phyloP scores from a whole-genome alignment of 1,140 invertebrate species.

The Drosophila orosa region DNA sequence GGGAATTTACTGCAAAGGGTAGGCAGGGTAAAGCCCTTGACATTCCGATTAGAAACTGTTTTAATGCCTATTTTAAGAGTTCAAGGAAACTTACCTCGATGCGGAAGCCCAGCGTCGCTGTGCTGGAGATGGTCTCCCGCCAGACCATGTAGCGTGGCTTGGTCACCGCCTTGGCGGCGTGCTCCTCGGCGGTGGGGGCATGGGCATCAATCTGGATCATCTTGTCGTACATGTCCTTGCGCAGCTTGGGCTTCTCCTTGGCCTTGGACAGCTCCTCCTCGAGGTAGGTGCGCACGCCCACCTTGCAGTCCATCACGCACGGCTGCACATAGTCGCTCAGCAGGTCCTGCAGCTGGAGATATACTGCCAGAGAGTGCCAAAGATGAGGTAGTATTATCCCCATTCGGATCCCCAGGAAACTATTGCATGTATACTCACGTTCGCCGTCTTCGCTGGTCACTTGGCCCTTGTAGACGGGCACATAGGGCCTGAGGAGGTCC shows the following conservation, averaged over 20 bases:
- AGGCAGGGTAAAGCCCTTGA: background rate
- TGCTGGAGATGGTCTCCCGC: constrained; percentile 98
- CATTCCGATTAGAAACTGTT: background rate
- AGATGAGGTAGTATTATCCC: constrained; percentile 3
- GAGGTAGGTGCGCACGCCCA: constrained; percentile 96
- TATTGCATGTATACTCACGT: constrained; percentile 86
- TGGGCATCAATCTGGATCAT: constrained; percentile 97
- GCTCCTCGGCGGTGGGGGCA: constrained; percentile 96
- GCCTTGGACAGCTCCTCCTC: constrained; percentile 97
- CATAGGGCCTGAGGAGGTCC: constrained; percentile 93
- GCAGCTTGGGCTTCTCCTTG: constrained; percentile 96
- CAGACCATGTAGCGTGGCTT: constrained; percentile 99
- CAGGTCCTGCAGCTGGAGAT: constrained; percentile 96
- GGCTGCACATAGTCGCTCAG: constrained; percentile 95
- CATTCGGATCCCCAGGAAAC: background rate
- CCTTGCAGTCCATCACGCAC: constrained; percentile 98
- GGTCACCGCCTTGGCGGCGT: constrained; percentile 94
- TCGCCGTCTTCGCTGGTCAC: constrained; percentile 91
- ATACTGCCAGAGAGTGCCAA: constrained; percentile 83
- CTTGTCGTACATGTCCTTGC: constrained; percentile 99
- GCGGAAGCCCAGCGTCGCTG: constrained; percentile 96
- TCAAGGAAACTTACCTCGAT: constrained; percentile 88
- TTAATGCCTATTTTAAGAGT: background rate
- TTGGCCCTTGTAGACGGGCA: constrained; percentile 95
- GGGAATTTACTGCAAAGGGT: background rate